phyloP scores from a whole-genome alignment of 2,113 vertebrate species.

The Entomyzon cyanotis region DNA sequence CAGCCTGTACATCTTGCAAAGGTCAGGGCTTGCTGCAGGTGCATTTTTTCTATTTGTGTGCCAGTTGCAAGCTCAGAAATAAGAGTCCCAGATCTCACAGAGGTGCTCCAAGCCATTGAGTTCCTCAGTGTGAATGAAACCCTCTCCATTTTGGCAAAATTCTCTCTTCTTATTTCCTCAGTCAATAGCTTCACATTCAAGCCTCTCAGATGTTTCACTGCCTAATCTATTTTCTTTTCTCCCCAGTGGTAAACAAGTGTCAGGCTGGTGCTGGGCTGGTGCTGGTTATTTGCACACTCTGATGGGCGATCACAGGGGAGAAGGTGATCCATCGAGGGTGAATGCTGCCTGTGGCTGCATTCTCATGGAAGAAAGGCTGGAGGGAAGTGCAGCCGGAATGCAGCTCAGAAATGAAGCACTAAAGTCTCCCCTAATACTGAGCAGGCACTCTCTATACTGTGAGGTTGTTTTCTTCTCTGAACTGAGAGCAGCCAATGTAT shows the following conservation, averaged over 20 bases:
- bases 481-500: not conserved
- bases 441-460: not conserved
- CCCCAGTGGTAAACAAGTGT: not conserved
- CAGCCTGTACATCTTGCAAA: not conserved
- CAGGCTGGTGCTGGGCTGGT: not conserved
- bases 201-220: not conserved
- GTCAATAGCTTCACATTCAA: not conserved
- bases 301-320: rapidly evolving
- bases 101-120: not conserved
- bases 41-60: not conserved
- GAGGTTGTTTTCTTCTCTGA: not conserved
- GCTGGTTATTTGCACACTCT: not conserved
- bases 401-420: not conserved
- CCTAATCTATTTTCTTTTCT: not conserved
- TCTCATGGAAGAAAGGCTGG: not conserved
- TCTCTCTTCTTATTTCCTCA: not conserved
- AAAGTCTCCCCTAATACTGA: not conserved
- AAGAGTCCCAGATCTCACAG: not conserved
- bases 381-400: not conserved
- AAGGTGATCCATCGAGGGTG: rapidly evolving
- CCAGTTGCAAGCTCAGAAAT: not conserved
- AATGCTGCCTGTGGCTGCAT: not conserved
- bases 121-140: not conserved
- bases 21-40: not conserved
- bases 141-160: not conserved